phyloP scores from a whole-genome alignment of 1,140 invertebrate genomes.

The Gryon sp. region DNA sequence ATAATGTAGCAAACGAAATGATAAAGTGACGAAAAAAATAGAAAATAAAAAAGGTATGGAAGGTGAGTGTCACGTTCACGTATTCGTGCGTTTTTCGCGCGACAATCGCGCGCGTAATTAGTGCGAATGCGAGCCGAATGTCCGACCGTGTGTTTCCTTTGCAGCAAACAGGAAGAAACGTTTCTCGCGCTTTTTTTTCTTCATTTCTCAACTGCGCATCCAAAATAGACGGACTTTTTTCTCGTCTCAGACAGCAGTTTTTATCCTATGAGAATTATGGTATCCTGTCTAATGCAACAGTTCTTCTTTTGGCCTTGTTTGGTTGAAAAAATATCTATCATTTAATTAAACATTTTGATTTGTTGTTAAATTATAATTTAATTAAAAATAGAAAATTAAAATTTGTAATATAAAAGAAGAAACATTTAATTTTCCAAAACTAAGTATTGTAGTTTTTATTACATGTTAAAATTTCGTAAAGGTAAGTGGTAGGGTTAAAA shows the following conservation, averaged over 20 bases:
- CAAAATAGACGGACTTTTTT: constrained; percentile 64
- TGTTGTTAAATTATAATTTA: too few species aligned
- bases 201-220: constrained; percentile 25
- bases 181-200: constrained; percentile 20
- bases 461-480: too few species aligned
- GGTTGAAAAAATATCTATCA: constrained; percentile 11
- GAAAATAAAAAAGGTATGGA: constrained; percentile 15
- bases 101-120: constrained; percentile 47
- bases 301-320: constrained; percentile 38
- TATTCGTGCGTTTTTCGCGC: constrained; percentile 36
- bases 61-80: constrained; percentile 15
- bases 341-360: neutral
- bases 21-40: constrained; percentile 24
- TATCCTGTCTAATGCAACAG: constrained; percentile 60
- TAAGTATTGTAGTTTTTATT: too few species aligned
- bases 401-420: too few species aligned
- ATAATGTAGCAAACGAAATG: constrained; percentile 11
- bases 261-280: constrained; percentile 67
- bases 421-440: too few species aligned
- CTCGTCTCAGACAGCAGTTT: constrained; percentile 48
- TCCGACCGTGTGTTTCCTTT: constrained; percentile 41
- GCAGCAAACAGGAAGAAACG: constrained; percentile 54
- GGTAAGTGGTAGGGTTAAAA: too few species aligned
- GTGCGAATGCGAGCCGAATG: constrained; percentile 31
- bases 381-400: too few species aligned